A percentile compares a stretch with the other conserved stretches of the same genome.
phyloP scores from a whole-genome alignment of 2,888 invertebrate species.

The Heliconius aoede region DNA sequence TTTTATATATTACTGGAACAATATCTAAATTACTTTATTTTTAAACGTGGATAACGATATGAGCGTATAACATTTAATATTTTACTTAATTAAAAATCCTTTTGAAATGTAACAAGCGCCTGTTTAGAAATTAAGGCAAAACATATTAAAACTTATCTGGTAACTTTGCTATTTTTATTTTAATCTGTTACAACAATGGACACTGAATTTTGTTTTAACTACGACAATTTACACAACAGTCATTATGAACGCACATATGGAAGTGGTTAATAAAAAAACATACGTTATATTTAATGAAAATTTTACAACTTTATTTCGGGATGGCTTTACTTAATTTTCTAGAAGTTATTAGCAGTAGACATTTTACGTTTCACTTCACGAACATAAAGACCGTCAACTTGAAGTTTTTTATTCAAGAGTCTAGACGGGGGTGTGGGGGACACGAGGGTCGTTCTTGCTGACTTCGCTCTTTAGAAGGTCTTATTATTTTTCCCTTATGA shows the following conservation, averaged over 20 bases:
- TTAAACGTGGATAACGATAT: not conserved
- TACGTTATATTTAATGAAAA: not conserved
- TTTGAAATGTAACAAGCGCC: not conserved
- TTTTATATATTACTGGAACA: not conserved
- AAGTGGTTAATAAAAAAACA: not conserved
- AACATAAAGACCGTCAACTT: slow-evolving; percentile 48
- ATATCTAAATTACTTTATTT: not conserved
- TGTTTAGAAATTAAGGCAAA: slow-evolving; percentile 15
- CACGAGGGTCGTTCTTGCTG: slow-evolving; percentile 43
- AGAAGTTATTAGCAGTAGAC: slow-evolving; percentile 30
- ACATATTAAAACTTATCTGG: not conserved
- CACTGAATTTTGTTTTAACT: slow-evolving; percentile 1
- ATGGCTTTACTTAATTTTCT: slow-evolving; percentile 14
- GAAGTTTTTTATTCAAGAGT: slow-evolving; percentile 59
- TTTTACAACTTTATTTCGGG: not conserved
- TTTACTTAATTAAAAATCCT: not conserved
- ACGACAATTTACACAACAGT: not conserved
- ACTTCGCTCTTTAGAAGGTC: slow-evolving; percentile 44
- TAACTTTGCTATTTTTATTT: slow-evolving; percentile 18
- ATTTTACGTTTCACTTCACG: slow-evolving; percentile 40
- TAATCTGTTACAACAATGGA: not conserved
- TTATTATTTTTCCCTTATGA: slow-evolving; percentile 46
- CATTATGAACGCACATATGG: not conserved
- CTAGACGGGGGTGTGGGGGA: slow-evolving; percentile 58
- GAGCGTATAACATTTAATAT: no score